Evolutionary conservation across 1,140 invertebrate genomes (phyloP).

Genomic region (Contarinia nasturtii): DNA sequence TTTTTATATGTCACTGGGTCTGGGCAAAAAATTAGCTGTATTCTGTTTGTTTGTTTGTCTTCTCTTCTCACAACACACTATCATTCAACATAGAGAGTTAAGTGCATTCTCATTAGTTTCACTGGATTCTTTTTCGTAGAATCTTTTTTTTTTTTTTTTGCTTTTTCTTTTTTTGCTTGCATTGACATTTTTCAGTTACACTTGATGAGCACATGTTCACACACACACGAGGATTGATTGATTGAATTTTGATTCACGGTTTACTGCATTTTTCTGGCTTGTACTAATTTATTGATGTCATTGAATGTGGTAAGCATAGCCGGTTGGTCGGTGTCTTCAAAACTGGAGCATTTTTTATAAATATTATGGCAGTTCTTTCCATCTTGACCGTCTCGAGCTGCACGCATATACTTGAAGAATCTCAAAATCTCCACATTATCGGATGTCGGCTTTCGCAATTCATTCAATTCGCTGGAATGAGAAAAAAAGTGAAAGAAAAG

Average conservation of each 20-base stretch:
- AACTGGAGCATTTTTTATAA: conserved; percentile 31
- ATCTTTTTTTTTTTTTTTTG: too few species aligned
- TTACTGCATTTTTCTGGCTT: conserved; percentile 38
- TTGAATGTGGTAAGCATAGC: conserved; percentile 70
- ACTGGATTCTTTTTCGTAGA: too few species aligned
- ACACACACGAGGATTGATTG: too few species aligned
- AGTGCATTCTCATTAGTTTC: too few species aligned
- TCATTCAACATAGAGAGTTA: too few species aligned
- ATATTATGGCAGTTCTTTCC: conserved; percentile 41
- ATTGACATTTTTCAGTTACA: too few species aligned
- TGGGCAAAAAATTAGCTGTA: too few species aligned
- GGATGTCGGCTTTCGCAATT: conserved; percentile 55
- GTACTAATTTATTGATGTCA: conserved; percentile 68
- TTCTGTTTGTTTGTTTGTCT: too few species aligned
- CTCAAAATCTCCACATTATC: conserved; percentile 67
- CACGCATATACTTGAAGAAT: conserved; percentile 76
- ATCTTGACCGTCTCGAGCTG: conserved; percentile 68
- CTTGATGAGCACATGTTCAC: too few species aligned
- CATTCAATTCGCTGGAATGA: conserved; percentile 51
- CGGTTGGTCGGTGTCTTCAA: conserved; percentile 38
- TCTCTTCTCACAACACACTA: too few species aligned
- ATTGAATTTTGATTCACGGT: conserved; percentile 3
- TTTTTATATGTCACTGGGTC: too few species aligned
- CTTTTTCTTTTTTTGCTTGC: too few species aligned
- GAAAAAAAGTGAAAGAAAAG: conserved; percentile 4